Base-by-base conservation (phyloP, 92 coral and sea anemone species). In the Parazoanthus atlanticus region DNA sequence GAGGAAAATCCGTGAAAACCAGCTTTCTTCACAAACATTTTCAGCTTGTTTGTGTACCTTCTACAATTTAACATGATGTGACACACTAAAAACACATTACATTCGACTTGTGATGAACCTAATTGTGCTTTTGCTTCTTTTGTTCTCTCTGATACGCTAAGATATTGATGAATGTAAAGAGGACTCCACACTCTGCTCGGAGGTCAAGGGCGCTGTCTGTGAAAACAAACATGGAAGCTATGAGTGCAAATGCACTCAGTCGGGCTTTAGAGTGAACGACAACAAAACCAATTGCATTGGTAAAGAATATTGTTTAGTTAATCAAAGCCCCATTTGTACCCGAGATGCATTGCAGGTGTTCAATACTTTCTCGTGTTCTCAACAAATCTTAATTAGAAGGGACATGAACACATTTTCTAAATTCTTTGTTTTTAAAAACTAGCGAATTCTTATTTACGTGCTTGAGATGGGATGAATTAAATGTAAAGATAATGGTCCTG, bases 101-200 rank as follows among this genome's bases (percentile, higher is more conserved):
- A 56, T 17, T 56, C 66, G 66, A 17, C 66, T 61, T 61, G 8
- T 6, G 69, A 61, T 23, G 28, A 61, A 61, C 26, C 28, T 5
- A 61, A 61, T 19, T 16, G 26, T 32, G 15, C 5, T 8, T 54
- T 32, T 15, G 43, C 8, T 74, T 36, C 31, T 26, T 29, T 16
- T 30, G 3, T 30, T 19, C 40, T 0, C 12, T n/a, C 23, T 12
- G 1, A 7, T 25, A 41, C 67, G 54, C 47, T 43, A 30, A 80
- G 84, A 80, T 31, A 80, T 80, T 21, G 67, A 80, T 8, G 84
- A 80, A 56, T 80, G 84, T 12, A 80, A 32, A 17, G 8, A 80
- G 16, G 32, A 80, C 21, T 3, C 70, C 84, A 80, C 32, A 19
- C 25, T 80, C 10, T 80, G 84, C 26, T 30, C 84, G 6, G 21